These are phyloP conservation scores for Chymomyza procnemis DNA, from an alignment of 2,888 invertebrate genomes.

Conservation along the genomic window DNA sequence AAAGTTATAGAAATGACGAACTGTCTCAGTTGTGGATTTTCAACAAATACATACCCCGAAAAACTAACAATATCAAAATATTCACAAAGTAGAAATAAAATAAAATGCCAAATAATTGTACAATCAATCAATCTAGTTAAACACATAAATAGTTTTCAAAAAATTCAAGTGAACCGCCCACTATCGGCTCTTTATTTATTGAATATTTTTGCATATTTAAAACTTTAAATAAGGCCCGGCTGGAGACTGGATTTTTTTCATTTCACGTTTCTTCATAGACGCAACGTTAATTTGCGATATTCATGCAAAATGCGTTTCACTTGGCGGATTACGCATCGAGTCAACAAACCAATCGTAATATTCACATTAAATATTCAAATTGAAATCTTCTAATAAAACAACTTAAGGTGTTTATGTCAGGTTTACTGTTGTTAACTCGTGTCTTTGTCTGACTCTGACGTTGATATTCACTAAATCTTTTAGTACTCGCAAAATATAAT, in stretches of 20 bases:
- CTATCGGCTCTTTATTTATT: slow-evolving; percentile 32
- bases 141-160: neutral
- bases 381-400: slow-evolving; percentile 10
- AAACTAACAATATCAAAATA: too few species aligned
- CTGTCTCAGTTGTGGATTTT: too few species aligned
- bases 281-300: slow-evolving; percentile 16
- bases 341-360: slow-evolving; percentile 27
- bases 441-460: neutral
- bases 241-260: slow-evolving; percentile 18
- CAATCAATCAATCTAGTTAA: neutral
- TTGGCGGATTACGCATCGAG: slow-evolving; percentile 7
- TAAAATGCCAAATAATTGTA: neutral
- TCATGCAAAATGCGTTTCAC: slow-evolving; percentile 38
- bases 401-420: neutral
- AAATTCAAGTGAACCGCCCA: neutral
- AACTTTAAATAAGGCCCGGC: neutral
- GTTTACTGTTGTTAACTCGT: neutral
- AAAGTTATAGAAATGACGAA: too few species aligned
- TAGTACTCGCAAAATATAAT: neutral
- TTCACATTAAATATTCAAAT: slow-evolving; percentile 4
- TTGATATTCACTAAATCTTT: neutral
- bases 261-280: neutral
- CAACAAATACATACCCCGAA: too few species aligned
- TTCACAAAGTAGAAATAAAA: too few species aligned
- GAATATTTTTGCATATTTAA: neutral